Conservation (phyloP, 2,888 invertebrate species). For the Andrena bicolor region DNA sequence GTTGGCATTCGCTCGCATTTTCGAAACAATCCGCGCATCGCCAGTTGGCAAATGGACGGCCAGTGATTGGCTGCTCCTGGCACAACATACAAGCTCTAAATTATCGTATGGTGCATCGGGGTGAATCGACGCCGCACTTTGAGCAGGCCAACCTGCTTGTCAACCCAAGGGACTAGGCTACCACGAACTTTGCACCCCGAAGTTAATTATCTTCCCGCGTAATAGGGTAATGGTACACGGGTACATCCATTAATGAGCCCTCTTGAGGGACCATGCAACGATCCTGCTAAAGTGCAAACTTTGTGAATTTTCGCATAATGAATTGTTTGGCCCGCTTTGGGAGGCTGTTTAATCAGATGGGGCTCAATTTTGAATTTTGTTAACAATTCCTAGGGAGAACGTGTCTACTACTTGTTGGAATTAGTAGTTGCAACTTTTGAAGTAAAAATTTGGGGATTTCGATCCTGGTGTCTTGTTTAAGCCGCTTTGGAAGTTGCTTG, state of each 20-base stretch:
- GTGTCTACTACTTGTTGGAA: neutral
- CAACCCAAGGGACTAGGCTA: neutral
- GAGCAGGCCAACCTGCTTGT: neutral
- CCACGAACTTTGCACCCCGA: neutral
- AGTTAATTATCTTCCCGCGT: conserved; percentile 26
- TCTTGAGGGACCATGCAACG: neutral
- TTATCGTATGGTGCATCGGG: neutral
- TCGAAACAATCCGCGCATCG: conserved; percentile 25
- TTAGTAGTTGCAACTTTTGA: neutral
- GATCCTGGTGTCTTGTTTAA: neutral
- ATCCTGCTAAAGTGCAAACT: neutral
- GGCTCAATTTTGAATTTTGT: too few relatives aligned
- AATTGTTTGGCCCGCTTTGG: neutral
- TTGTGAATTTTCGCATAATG: neutral
- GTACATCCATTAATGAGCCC: conserved; percentile 2
- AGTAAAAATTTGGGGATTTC: neutral
- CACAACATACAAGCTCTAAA: neutral
- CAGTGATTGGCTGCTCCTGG: conserved; percentile 8
- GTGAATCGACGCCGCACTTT: neutral
- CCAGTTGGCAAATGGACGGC: conserved; percentile 34
- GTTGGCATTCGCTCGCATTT: conserved; percentile 30
- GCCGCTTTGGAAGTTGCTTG: neutral
- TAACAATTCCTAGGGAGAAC: too few relatives aligned
- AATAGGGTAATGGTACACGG: conserved; percentile 22
- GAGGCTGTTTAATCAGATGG: neutral